Base-by-base conservation (phyloP, 2,888 invertebrate species). In the Eristalinus aeneus region DNA sequence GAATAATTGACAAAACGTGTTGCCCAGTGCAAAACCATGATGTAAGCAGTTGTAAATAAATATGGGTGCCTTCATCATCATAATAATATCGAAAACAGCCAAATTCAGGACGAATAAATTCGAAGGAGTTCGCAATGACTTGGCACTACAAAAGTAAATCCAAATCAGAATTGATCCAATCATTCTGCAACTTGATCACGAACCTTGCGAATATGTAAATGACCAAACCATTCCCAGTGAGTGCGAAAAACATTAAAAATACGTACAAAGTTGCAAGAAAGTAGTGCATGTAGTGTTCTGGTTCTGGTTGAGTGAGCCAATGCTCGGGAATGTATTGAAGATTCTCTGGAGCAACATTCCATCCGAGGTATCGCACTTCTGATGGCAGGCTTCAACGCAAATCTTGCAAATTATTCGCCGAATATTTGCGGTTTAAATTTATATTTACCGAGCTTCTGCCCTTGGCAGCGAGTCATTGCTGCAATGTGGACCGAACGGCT, bases 41-140 rank as follows among this genome's bases (percentile, higher is more conserved):
- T 96, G 94, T 88, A 96, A 95, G 27, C 96, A 96, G 90, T 97
- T 97, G 92, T 96, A 97, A 89, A 97, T 96, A 91, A 97, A 97
- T 88, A 97, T 95, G 0, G 97, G 97, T 0, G 97, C 94, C 92
- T 97, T 97, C 16, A 95, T 92, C 96, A 97, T 97, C 97, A 97
- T 97, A 22, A 97, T 93, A 89, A 97, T 96, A 92, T 97, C 97
- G 89, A 96, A 95, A 80, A 97, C 93, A 0, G 97, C 96, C 91
- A 97, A 92, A 91, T 97, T 97, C 20, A 97, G 94, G 16, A 97
- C 96, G 88, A 97, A 95, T 91, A 97, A 95, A 91, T 97, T 97
- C 67, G 97, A 97, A 2, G 97, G 96, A 1, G 92, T 92, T 34
- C 91, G 90, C 64, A 92, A 75, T 1, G 92, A 89, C 76, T 92